Conservation (phyloP, 2,113 vertebrate species). For the Poeciliopsis occidentalis region DNA sequence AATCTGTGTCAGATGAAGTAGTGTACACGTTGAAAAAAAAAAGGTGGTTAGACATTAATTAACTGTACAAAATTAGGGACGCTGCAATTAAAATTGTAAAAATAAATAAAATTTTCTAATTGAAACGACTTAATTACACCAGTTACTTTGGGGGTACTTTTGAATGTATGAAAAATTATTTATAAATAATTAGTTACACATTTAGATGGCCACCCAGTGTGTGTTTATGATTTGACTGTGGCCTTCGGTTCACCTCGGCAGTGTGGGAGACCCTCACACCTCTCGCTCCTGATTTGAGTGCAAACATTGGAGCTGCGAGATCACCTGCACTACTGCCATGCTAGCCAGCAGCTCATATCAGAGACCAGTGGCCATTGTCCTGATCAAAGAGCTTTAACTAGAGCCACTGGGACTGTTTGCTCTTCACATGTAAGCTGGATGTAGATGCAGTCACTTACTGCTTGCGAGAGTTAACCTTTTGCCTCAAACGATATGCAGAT, state of each 20-base stretch:
- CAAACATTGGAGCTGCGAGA: slow-evolving; percentile 63
- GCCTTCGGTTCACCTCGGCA: slow-evolving; percentile 59
- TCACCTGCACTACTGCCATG: slow-evolving; percentile 42
- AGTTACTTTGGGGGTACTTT: neutral
- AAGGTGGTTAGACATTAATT: neutral
- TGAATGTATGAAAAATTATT: neutral
- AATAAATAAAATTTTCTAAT: neutral
- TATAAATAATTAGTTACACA: neutral
- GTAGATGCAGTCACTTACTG: neutral
- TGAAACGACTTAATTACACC: too few relatives aligned
- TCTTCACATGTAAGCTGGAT: slow-evolving; percentile 67
- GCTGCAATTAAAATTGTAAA: too few relatives aligned
- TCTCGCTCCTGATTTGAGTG: slow-evolving; percentile 59
- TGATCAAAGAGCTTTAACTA: slow-evolving; percentile 52
- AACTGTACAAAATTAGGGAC: too few relatives aligned
- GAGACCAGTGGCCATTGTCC: slow-evolving; percentile 65
- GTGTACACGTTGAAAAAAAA: neutral
- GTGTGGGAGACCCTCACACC: slow-evolving; percentile 68
- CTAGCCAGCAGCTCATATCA: slow-evolving; percentile 43
- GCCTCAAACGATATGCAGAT: neutral
- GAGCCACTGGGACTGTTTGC: slow-evolving; percentile 64
- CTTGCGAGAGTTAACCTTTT: neutral
- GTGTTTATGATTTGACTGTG: slow-evolving; percentile 34
- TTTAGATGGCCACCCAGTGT: slow-evolving; percentile 47
- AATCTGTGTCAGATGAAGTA: neutral